Evolutionary conservation across 2,113 vertebrate genomes (phyloP), one percentile per base, ranked within the genome.

Genomic region (Misgurnus anguillicaudatus): DNA sequence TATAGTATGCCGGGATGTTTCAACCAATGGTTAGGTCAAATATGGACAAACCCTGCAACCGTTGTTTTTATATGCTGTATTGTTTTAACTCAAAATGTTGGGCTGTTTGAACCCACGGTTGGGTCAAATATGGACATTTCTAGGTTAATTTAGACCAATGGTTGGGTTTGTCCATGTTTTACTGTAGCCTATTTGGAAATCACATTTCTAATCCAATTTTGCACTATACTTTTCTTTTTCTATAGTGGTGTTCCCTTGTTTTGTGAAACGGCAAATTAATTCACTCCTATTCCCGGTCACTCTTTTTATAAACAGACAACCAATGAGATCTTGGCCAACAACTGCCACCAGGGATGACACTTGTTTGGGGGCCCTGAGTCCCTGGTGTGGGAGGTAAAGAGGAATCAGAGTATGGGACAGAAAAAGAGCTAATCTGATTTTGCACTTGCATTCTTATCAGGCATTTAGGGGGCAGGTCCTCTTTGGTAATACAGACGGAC

Each of bases 361-460:
- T 80, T 75, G 69, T 65, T 80, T 64, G 57, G 74, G 77, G 82
- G 74, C 78, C 78, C 65, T 3, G 19, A 68, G 62, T 62, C 62
- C 66, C 38, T 60, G 64, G 45, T 73, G 55, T 17, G 74, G 65
- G 66, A 60, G 13, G 61, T 21, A 24, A 61, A 55, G n/a, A 42
- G 55, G 83, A 74, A 83, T 86, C 84, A 24, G 57, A 6, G 41
- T 17, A 21, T 58, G 76, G 13, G 64, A 48, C 5, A 48, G 83
- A 78, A 78, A 77, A 82, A 87, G 80, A 80, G 67, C 83, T 92
- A 94, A 94, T 93, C 90, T 89, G 90, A 86, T 91, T 93, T 93
- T 93, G 88, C 91, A 91, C 88, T 91, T 90, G 84, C 92, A 90
- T 91, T 89, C 90, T 75, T 92, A 90, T 91, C 86, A 90, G 82